Evolutionary conservation across 2,113 vertebrate genomes (phyloP).

Genomic region (Bubo blakistoni): DNA sequence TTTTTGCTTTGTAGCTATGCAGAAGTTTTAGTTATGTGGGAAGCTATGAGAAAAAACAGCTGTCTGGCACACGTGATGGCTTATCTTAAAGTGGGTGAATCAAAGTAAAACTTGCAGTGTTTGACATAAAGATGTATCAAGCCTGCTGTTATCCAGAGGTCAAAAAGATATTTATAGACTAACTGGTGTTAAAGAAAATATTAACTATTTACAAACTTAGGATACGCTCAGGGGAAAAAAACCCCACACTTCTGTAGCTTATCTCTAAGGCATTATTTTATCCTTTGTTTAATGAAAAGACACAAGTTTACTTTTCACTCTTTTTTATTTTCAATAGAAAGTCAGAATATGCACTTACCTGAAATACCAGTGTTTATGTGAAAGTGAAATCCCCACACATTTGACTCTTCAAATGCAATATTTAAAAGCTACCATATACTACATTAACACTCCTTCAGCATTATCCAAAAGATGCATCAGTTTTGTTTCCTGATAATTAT

Average conservation of each 20-base stretch:
- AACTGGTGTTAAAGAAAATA: conserved; percentile 27
- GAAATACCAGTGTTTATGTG: neutral
- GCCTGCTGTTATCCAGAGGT: neutral
- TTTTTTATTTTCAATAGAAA: conserved; percentile 30
- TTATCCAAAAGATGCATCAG: neutral
- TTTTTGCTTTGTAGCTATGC: conserved; percentile 37
- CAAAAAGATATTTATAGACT: conserved; percentile 47
- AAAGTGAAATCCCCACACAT: neutral
- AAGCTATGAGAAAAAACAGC: conserved; percentile 54
- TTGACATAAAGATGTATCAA: conserved; percentile 38
- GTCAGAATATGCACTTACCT: neutral
- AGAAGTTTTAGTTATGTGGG: conserved; percentile 43
- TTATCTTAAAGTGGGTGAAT: conserved; percentile 43
- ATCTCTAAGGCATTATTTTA: conserved; percentile 2
- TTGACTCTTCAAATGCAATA: neutral
- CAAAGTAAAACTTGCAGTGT: conserved; percentile 40
- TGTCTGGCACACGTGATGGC: conserved; percentile 26
- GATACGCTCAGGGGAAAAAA: neutral
- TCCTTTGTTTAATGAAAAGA: conserved; percentile 22
- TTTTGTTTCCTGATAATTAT: neutral
- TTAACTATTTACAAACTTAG: conserved; percentile 10
- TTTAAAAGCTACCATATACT: neutral
- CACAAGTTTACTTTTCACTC: neutral
- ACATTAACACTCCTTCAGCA: neutral
- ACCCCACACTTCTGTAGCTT: neutral